Evolutionary conservation across 2,888 invertebrate genomes (phyloP).

Genomic region (Cosmopolites sordidus): DNA sequence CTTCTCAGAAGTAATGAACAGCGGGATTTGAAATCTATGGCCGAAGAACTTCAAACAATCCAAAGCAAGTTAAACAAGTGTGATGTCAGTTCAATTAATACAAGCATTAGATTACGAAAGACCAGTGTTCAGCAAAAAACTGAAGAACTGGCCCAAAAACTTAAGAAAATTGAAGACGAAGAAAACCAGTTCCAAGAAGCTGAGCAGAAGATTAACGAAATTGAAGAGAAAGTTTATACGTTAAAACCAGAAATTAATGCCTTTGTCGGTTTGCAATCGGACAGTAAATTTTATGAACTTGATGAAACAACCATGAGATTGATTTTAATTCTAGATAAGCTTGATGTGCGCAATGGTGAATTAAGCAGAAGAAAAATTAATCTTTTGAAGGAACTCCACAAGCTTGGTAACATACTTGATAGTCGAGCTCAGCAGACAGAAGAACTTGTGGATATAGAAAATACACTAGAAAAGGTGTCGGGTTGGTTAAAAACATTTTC

Average conservation of each 20-base stretch:
- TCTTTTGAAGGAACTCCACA: slow-evolving; percentile 30
- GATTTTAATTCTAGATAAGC: slow-evolving; percentile 29
- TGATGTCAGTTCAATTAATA: slow-evolving; percentile 12
- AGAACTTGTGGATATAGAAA: slow-evolving; percentile 30
- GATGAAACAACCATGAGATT: slow-evolving; percentile 29
- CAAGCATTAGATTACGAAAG: slow-evolving; percentile 20
- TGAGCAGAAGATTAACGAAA: slow-evolving; percentile 22
- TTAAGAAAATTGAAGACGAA: slow-evolving; percentile 18
- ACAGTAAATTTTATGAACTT: slow-evolving; percentile 30
- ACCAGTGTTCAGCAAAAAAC: slow-evolving; percentile 23
- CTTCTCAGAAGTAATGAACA: slow-evolving; percentile 3
- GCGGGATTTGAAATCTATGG: slow-evolving; percentile 10
- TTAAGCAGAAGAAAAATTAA: slow-evolving; percentile 28
- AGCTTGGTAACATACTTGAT: slow-evolving; percentile 29
- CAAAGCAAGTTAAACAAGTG: slow-evolving; percentile 18
- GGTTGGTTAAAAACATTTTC: slow-evolving; percentile 1
- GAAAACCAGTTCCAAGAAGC: slow-evolving; percentile 12
- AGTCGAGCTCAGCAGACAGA: slow-evolving; percentile 30
- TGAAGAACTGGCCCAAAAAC: slow-evolving; percentile 16
- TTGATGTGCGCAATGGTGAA: slow-evolving; percentile 24
- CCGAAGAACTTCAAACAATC: slow-evolving; percentile 14
- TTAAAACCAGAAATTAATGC: slow-evolving; percentile 26
- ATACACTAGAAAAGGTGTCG: slow-evolving; percentile 11
- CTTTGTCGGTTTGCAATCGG: slow-evolving; percentile 29
- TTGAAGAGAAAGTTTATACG: slow-evolving; percentile 27